phyloP scores from a whole-genome alignment of 2,113 vertebrate genomes.

The Xerus inauris region DNA sequence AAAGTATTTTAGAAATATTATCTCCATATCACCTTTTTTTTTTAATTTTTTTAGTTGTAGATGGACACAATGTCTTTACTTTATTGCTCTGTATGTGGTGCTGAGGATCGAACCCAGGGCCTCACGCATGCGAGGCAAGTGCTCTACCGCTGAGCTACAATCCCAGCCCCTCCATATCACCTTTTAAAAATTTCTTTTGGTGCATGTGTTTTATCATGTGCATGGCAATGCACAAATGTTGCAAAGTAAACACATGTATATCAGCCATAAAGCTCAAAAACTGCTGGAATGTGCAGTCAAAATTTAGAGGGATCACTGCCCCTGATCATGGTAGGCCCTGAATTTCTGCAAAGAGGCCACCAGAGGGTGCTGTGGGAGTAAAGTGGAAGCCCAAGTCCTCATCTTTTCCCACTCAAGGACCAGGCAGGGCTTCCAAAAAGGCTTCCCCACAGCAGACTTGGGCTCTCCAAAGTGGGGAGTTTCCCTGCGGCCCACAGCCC shows the following conservation, averaged over 20 bases:
- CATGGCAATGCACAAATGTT: not conserved
- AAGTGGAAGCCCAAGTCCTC: not conserved
- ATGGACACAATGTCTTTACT: no score
- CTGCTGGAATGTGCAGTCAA: not conserved
- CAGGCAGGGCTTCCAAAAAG: not conserved
- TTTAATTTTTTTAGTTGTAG: no score
- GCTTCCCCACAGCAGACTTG: not conserved
- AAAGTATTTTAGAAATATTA: not conserved
- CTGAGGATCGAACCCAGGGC: no score
- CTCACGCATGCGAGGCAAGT: no score
- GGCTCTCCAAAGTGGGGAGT: not conserved
- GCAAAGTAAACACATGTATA: not conserved
- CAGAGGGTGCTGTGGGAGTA: conserved; percentile 54
- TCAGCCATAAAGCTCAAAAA: conserved; percentile 10
- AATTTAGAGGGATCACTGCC: not conserved
- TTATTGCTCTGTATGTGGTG: no score
- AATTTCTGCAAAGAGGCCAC: not conserved
- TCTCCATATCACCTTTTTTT: not conserved
- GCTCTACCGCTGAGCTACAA: no score
- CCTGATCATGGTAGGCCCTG: not conserved
- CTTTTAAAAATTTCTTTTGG: not conserved
- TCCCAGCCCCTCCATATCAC: not conserved
- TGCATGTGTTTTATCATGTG: not conserved
- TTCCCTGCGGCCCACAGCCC: not conserved
- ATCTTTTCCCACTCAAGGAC: not conserved